Percentiles rank a stretch among this genome's conserved stretches.
Conservation (phyloP, 1,140 invertebrate species). For the Dendroctonus ponderosae region DNA sequence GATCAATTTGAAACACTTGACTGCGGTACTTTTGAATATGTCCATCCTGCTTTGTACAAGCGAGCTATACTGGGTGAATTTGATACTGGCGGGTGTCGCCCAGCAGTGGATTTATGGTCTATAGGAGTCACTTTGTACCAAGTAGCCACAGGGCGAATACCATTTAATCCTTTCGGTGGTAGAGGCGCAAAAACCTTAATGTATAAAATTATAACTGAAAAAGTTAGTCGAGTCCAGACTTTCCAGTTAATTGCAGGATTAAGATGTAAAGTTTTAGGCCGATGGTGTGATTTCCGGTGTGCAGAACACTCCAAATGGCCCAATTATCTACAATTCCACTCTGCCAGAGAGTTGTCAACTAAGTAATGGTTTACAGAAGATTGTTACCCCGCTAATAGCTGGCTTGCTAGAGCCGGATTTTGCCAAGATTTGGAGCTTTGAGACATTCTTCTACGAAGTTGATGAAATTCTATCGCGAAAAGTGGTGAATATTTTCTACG, state of each 20-base stretch:
- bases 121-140: constrained; percentile 97
- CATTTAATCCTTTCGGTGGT: constrained; percentile 92
- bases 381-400: constrained; percentile 6
- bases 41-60: constrained; percentile 97
- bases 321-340: constrained; percentile 1
- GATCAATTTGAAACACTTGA: constrained; percentile 89
- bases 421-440: constrained; percentile 12
- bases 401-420: constrained; percentile 4
- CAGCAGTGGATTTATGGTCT: constrained; percentile 95
- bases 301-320: background rate
- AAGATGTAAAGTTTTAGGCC: background rate
- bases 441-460: constrained; percentile 5
- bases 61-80: constrained; percentile 66
- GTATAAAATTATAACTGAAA: constrained; percentile 91
- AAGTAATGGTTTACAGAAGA: constrained; percentile 3
- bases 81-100: constrained; percentile 77
- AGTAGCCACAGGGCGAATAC: constrained; percentile 90
- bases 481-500: constrained; percentile 4
- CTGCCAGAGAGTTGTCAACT: constrained; percentile 1
- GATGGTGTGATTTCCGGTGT: constrained; percentile 10
- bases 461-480: constrained; percentile 1
- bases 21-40: constrained; percentile 96
- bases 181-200: constrained; percentile 80
- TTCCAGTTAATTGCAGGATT: background rate
- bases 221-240: constrained; percentile 1